Conservation (phyloP, 2,797 vertebrate species). For the Momotus momota region DNA sequence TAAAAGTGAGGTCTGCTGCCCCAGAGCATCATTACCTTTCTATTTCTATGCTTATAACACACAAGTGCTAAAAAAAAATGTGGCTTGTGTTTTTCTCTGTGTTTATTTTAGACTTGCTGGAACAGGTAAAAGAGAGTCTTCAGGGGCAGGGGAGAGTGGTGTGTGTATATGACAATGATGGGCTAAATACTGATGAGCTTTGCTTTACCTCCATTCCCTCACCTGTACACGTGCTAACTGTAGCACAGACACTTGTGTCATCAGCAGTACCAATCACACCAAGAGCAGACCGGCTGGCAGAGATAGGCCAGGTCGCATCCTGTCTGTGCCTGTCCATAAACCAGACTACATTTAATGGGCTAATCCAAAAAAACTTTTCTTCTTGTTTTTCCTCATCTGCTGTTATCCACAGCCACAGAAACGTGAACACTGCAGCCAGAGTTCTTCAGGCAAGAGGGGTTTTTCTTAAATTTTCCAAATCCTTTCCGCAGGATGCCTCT, state of each 20-base stretch:
- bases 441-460: not conserved
- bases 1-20: not conserved
- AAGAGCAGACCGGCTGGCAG: not conserved
- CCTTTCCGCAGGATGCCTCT: not conserved
- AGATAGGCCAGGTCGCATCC: not conserved
- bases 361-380: not conserved
- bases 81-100: not conserved
- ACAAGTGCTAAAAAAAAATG: not conserved
- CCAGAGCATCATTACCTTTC: not conserved
- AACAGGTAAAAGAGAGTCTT: not conserved
- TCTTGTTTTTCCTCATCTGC: not conserved
- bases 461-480: not conserved
- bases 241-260: not conserved
- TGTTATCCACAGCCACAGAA: not conserved
- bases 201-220: not conserved
- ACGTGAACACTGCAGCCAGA: accelerated
- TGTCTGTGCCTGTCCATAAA: not conserved
- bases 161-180: not conserved
- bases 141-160: not conserved
- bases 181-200: not conserved
- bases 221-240: not conserved
- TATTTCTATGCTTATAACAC: not conserved
- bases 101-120: not conserved
- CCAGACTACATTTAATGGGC: not conserved
- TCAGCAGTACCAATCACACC: not conserved